Percentiles rank a stretch among this genome's conserved stretches.
These are phyloP conservation scores for Masnerella sp. DNA, from an alignment of 2,888 invertebrate genomes.

Conservation along the genomic window DNA sequence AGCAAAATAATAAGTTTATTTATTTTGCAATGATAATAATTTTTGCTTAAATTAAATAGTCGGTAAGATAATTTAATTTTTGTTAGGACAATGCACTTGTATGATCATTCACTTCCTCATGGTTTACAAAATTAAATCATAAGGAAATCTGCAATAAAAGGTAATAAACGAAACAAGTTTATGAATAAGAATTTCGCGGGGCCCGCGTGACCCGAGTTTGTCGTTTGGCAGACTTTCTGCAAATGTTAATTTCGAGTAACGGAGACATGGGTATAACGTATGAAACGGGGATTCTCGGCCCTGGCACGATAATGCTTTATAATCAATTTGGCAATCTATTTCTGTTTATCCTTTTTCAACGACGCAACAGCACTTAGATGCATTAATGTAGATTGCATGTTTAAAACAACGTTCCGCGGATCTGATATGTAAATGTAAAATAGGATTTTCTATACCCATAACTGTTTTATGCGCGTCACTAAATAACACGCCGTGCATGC, in stretches of 20 bases:
- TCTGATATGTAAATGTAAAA: slow-evolving; percentile 46
- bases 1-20: too few species aligned
- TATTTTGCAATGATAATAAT: too few species aligned
- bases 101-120: too few species aligned
- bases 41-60: too few species aligned
- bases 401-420: slow-evolving; percentile 25
- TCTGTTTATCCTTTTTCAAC: slow-evolving; percentile 43
- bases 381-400: slow-evolving; percentile 52
- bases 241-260: slow-evolving; percentile 56
- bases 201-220: too few species aligned
- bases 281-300: slow-evolving; percentile 21
- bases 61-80: too few species aligned
- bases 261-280: slow-evolving; percentile 36
- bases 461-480: slow-evolving; percentile 23
- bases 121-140: background rate
- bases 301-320: slow-evolving; percentile 27
- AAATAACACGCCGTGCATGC: slow-evolving; percentile 22
- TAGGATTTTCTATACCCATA: slow-evolving; percentile 31
- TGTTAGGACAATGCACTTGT: background rate
- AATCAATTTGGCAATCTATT: slow-evolving; percentile 54
- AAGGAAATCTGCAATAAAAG: too few species aligned
- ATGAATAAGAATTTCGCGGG: too few species aligned
- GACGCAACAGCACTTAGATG: slow-evolving; percentile 32
- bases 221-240: slow-evolving; percentile 31
- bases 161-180: too few species aligned